phyloP scores from a whole-genome alignment of 2,797 vertebrate species.

The Vespertilio murinus region DNA sequence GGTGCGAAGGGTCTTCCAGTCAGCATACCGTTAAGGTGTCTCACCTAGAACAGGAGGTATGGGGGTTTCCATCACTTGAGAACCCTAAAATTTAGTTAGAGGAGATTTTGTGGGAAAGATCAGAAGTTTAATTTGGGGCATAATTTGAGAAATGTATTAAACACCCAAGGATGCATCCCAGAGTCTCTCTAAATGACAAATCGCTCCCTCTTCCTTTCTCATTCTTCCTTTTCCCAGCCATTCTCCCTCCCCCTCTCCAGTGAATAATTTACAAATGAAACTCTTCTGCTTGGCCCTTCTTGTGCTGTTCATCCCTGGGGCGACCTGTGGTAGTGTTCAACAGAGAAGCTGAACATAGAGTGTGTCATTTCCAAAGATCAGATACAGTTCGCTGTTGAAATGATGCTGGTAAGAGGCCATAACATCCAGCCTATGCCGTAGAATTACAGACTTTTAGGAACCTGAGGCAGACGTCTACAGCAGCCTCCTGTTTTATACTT shows the following conservation, averaged over 20 bases:
- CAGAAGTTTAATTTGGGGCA: neutral
- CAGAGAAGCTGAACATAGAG: slow-evolving; percentile 57
- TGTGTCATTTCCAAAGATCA: neutral
- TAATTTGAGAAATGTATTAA: neutral
- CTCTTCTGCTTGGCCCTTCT: neutral
- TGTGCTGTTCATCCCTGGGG: neutral
- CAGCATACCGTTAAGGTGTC: neutral
- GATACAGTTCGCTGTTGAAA: slow-evolving; percentile 63
- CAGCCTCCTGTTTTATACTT: slow-evolving; percentile 51
- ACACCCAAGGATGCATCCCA: neutral
- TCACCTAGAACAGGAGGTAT: neutral
- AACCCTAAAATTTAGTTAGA: neutral
- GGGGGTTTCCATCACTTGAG: neutral
- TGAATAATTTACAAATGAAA: neutral
- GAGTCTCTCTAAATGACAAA: neutral
- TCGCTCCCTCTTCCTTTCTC: neutral
- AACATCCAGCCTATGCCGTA: slow-evolving; percentile 28
- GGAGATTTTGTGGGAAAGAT: neutral
- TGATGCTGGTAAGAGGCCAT: slow-evolving; percentile 60
- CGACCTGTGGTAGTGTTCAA: neutral
- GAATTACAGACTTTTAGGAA: slow-evolving; percentile 37
- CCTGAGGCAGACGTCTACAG: neutral
- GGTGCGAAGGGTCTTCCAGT: neutral
- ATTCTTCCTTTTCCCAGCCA: neutral
- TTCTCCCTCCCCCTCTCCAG: neutral